Conservation (phyloP, 1,140 invertebrate genomes). For the Gonioctena quinquepunctata region DNA sequence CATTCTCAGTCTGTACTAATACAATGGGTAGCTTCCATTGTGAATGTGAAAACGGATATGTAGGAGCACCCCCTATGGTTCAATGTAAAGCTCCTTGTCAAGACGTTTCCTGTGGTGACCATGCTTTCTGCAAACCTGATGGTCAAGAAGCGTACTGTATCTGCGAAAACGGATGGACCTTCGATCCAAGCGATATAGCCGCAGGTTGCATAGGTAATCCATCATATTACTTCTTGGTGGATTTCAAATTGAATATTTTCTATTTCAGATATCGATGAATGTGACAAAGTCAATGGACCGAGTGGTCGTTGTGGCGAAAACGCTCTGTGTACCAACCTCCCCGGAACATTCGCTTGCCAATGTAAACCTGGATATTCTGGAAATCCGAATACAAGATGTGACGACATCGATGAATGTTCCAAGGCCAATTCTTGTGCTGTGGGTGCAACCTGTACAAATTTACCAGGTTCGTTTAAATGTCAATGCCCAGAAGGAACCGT, state of each 20-base stretch:
- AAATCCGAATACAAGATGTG: constrained; percentile 76
- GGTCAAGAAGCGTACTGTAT: constrained; percentile 89
- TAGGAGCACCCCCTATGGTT: constrained; percentile 78
- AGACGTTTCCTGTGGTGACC: constrained; percentile 84
- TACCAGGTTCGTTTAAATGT: constrained; percentile 76
- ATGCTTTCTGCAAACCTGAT: constrained; percentile 87
- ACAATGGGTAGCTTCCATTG: constrained; percentile 83
- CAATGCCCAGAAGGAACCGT: constrained; percentile 78
- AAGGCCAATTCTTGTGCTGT: constrained; percentile 70
- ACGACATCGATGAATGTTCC: constrained; percentile 83
- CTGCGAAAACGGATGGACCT: constrained; percentile 92
- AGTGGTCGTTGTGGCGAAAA: constrained; percentile 82
- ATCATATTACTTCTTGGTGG: too few species aligned
- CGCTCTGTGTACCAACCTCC: constrained; percentile 80
- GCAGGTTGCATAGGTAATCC: constrained; percentile 79
- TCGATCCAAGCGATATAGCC: constrained; percentile 83
- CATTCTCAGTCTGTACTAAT: constrained; percentile 81
- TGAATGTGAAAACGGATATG: constrained; percentile 83
- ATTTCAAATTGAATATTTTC: not conserved
- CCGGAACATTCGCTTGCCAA: constrained; percentile 77
- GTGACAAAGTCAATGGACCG: constrained; percentile 75
- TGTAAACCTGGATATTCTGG: constrained; percentile 81
- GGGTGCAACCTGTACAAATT: constrained; percentile 80
- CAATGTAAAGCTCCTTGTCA: constrained; percentile 89
- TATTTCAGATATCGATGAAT: constrained; percentile 88